Conservation (phyloP, 1,140 invertebrate genomes). For the Acromyrmex charruanus region DNA sequence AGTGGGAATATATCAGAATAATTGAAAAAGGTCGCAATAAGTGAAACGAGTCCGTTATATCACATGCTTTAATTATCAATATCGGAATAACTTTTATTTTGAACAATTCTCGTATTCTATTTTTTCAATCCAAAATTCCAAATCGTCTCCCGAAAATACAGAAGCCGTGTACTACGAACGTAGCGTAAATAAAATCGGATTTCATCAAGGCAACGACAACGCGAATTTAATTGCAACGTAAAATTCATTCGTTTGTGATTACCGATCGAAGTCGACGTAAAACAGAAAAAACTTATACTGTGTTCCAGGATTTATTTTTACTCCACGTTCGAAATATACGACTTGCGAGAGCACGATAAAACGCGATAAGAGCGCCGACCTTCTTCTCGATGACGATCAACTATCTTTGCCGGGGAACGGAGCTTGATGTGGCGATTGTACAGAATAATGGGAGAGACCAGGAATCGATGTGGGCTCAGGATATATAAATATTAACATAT, state of each 20-base stretch:
- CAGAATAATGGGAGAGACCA: constrained; percentile 51
- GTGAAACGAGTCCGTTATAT: constrained; percentile 48
- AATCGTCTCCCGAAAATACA: constrained; percentile 31
- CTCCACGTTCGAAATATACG: constrained; percentile 55
- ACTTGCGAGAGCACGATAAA: constrained; percentile 58
- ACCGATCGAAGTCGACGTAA: neutral
- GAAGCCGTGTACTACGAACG: constrained; percentile 45
- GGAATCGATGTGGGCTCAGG: constrained; percentile 11
- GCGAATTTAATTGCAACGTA: neutral
- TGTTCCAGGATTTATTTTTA: constrained; percentile 14
- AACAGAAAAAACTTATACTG: neutral
- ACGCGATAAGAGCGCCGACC: constrained; percentile 64
- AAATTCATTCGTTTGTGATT: neutral
- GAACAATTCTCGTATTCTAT: constrained; percentile 49
- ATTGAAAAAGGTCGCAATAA: constrained; percentile 58
- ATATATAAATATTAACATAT: constrained; percentile 46
- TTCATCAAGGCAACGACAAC: neutral
- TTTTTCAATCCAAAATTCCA: constrained; percentile 6
- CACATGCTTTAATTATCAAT: constrained; percentile 58
- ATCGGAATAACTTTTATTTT: constrained; percentile 40
- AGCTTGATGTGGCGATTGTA: constrained; percentile 75
- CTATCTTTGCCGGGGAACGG: constrained; percentile 14
- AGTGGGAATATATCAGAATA: constrained; percentile 41
- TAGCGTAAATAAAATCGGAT: constrained; percentile 42
- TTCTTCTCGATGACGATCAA: constrained; percentile 63